Percentiles rank a stretch among this genome's conserved stretches.
phyloP scores from a whole-genome alignment of 2,113 vertebrate genomes.

The Myodes glareolus region DNA sequence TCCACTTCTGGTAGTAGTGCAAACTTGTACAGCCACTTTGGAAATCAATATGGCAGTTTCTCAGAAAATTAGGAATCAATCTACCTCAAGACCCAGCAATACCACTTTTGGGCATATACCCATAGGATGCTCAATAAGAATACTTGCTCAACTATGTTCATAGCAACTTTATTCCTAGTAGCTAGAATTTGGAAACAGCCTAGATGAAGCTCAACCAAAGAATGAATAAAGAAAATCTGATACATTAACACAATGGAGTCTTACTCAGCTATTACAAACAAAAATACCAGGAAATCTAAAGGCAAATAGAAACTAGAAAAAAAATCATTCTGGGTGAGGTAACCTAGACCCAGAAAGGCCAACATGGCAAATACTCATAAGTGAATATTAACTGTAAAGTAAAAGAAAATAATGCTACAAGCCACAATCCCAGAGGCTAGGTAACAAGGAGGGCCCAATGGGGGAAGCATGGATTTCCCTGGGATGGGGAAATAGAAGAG shows the following conservation, averaged over 20 bases:
- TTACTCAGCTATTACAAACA: background rate
- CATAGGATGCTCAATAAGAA: background rate
- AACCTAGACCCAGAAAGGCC: background rate
- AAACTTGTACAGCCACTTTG: background rate
- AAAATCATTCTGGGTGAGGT: background rate
- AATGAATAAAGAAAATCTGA: background rate
- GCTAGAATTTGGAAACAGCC: background rate
- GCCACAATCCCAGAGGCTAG: background rate
- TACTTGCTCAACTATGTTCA: background rate
- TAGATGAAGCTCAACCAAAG: background rate
- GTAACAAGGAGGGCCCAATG: background rate
- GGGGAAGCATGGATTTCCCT: background rate
- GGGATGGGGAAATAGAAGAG: background rate
- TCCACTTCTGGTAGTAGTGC: background rate
- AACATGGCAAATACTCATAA: background rate
- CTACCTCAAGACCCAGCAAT: background rate
- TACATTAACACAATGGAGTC: background rate
- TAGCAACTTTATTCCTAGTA: background rate
- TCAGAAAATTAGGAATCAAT: background rate
- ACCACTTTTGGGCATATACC: background rate
- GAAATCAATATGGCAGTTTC: background rate
- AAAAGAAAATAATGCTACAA: background rate
- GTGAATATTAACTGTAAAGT: background rate
- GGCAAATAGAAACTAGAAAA: background rate
- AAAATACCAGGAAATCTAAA: background rate